phyloP scores from a whole-genome alignment of 2,888 invertebrate species.

The Drosophila ezoana region DNA sequence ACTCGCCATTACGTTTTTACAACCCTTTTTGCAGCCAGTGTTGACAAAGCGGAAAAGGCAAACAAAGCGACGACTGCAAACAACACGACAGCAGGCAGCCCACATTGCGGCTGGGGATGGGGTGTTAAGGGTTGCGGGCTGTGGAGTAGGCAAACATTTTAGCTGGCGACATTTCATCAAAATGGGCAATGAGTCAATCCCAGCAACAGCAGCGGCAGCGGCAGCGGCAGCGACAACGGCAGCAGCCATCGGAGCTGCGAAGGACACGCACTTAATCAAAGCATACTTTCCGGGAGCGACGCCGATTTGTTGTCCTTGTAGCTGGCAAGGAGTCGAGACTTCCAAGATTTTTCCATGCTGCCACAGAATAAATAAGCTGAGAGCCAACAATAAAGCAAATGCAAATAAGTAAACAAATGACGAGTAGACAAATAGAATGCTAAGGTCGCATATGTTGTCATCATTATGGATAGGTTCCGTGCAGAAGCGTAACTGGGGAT shows the following conservation, averaged over 20 bases:
- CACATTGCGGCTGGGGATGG: background rate
- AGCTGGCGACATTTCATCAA: constrained; percentile 74
- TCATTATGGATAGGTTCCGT: background rate
- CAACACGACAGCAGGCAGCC: constrained; percentile 51
- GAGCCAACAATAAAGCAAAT: constrained; percentile 56
- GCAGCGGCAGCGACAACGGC: constrained; percentile 12
- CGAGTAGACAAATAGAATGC: constrained; percentile 53
- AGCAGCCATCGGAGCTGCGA: constrained; percentile 2
- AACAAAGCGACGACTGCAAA: constrained; percentile 72
- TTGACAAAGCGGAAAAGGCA: constrained; percentile 78
- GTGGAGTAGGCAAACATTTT: constrained; percentile 59
- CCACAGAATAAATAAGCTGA: constrained; percentile 57
- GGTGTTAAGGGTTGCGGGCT: background rate
- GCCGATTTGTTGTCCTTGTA: constrained; percentile 47
- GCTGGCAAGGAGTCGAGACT: constrained; percentile 1
- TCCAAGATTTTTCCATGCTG: constrained; percentile 29
- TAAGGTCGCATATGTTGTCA: constrained; percentile 46
- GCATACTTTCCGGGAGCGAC: constrained; percentile 52
- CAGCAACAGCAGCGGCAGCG: constrained; percentile 13
- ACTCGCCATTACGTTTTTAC: constrained; percentile 79
- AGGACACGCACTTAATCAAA: constrained; percentile 75
- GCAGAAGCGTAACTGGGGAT: background rate
- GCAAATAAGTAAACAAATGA: constrained; percentile 63
- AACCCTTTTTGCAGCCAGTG: constrained; percentile 71
- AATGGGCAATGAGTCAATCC: constrained; percentile 76